Percentiles rank a stretch among this genome's conserved stretches.
These are phyloP conservation scores for Podarcis cretensis DNA, from an alignment of 2,113 vertebrate species.

Conservation along the genomic window DNA sequence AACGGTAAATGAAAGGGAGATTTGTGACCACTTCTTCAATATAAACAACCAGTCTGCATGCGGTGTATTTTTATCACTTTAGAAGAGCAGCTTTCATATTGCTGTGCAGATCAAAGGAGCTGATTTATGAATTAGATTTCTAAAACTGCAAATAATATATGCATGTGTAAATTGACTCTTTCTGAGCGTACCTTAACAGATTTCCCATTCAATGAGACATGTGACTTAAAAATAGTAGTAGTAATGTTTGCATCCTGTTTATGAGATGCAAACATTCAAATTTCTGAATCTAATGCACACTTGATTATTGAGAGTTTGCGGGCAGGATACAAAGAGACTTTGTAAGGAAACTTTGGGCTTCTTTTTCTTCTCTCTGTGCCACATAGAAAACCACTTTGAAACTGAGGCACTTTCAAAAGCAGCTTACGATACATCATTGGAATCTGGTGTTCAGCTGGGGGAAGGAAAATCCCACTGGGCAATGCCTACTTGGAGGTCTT, in stretches of 20 bases:
- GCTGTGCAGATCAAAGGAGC: slow-evolving; percentile 75
- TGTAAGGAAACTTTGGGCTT: neutral
- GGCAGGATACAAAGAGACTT: neutral
- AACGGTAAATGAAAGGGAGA: slow-evolving; percentile 54
- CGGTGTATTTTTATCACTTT: slow-evolving; percentile 52
- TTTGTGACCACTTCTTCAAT: slow-evolving; percentile 54
- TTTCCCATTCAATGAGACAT: slow-evolving; percentile 72
- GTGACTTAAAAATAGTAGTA: slow-evolving; percentile 62
- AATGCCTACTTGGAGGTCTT: neutral
- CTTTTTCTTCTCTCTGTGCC: neutral
- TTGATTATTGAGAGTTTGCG: neutral
- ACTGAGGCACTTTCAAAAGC: neutral
- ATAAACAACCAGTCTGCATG: slow-evolving; percentile 76
- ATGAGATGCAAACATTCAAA: neutral
- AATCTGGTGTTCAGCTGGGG: neutral
- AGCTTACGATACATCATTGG: neutral
- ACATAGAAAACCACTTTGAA: neutral
- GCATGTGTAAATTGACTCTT: slow-evolving; percentile 66
- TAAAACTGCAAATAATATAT: slow-evolving; percentile 73
- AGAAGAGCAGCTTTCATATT: slow-evolving; percentile 74
- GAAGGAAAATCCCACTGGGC: neutral
- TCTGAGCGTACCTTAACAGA: slow-evolving; percentile 64
- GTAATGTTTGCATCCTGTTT: neutral
- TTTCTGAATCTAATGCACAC: slow-evolving; percentile 5
- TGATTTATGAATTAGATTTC: slow-evolving; percentile 75